phyloP scores from a whole-genome alignment of 1,140 invertebrate genomes.

The Drosophila suzukii region DNA sequence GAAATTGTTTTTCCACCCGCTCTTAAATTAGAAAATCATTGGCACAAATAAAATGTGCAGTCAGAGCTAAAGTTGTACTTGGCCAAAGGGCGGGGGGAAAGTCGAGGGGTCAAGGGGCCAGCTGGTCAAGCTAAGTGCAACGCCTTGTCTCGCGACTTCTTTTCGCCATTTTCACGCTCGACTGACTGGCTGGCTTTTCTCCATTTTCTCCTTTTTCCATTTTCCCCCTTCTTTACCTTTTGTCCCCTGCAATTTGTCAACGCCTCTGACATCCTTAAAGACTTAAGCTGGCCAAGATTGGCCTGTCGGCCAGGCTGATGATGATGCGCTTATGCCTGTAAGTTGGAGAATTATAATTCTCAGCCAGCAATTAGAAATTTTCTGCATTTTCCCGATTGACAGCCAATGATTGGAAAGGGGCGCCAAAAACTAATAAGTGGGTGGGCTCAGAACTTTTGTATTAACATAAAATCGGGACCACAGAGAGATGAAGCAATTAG shows the following conservation, averaged over 20 bases:
- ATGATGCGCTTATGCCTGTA: constrained; percentile 39
- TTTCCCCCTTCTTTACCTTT: background rate
- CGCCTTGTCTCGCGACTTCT: constrained; percentile 66
- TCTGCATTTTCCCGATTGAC: constrained; percentile 37
- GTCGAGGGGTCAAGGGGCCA: background rate
- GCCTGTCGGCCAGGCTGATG: constrained; percentile 16
- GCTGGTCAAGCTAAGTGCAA: constrained; percentile 77
- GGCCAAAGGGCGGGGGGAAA: constrained; percentile 5
- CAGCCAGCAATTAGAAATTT: constrained; percentile 42
- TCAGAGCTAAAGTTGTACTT: constrained; percentile 59
- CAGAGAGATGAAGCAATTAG: constrained; percentile 53
- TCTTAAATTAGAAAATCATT: constrained; percentile 78
- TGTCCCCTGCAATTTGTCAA: constrained; percentile 58
- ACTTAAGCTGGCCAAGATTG: constrained; percentile 58
- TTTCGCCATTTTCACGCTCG: constrained; percentile 44
- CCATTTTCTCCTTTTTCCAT: background rate
- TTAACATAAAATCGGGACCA: constrained; percentile 55
- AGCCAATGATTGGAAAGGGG: background rate
- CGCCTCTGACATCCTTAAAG: constrained; percentile 62
- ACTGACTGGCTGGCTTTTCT: constrained; percentile 21
- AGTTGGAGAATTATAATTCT: constrained; percentile 56
- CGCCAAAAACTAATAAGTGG: constrained; percentile 5
- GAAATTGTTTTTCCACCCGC: constrained; percentile 63
- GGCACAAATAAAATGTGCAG: constrained; percentile 76
- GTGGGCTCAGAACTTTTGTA: constrained; percentile 42